phyloP scores from a whole-genome alignment of 2,113 vertebrate genomes.

The Euleptes europaea region DNA sequence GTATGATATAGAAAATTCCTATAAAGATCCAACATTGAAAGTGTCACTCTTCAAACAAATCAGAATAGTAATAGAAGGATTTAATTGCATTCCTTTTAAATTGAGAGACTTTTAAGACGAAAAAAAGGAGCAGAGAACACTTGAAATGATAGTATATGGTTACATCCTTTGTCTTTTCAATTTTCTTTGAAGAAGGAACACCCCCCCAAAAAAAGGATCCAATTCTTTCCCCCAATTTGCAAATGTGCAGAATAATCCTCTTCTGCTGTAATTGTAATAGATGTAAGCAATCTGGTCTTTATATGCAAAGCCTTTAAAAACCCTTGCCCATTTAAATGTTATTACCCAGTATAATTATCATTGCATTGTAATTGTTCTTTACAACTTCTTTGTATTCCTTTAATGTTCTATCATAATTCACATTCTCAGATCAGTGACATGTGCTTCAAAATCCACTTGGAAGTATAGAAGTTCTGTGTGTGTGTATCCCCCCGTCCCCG shows the following conservation, averaged over 20 bases:
- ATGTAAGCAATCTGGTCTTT: neutral
- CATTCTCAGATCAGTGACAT: slow-evolving; percentile 33
- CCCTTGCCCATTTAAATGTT: slow-evolving; percentile 11
- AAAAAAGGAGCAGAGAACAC: neutral
- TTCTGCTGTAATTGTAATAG: slow-evolving; percentile 21
- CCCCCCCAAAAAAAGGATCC: neutral
- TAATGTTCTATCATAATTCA: neutral
- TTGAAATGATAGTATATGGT: slow-evolving; percentile 19
- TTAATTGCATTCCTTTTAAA: slow-evolving; percentile 38
- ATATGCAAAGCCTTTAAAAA: slow-evolving; percentile 21
- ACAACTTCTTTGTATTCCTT: neutral
- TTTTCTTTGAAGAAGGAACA: neutral
- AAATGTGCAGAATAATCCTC: neutral
- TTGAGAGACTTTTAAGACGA: neutral
- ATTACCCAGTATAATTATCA: slow-evolving; percentile 5
- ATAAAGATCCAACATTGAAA: slow-evolving; percentile 11
- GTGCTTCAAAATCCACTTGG: slow-evolving; percentile 11
- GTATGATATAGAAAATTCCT: slow-evolving; percentile 34
- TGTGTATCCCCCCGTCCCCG: no score
- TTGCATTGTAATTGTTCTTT: slow-evolving; percentile 14
- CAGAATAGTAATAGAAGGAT: slow-evolving; percentile 25
- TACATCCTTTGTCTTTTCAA: slow-evolving; percentile 16
- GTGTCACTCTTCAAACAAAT: slow-evolving; percentile 42
- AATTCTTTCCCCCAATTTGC: slow-evolving; percentile 7
- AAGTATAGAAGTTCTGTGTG: neutral